These are phyloP conservation scores for Edolisoma coerulescens DNA, from an alignment of 2,113 vertebrate genomes.

Conservation along the genomic window DNA sequence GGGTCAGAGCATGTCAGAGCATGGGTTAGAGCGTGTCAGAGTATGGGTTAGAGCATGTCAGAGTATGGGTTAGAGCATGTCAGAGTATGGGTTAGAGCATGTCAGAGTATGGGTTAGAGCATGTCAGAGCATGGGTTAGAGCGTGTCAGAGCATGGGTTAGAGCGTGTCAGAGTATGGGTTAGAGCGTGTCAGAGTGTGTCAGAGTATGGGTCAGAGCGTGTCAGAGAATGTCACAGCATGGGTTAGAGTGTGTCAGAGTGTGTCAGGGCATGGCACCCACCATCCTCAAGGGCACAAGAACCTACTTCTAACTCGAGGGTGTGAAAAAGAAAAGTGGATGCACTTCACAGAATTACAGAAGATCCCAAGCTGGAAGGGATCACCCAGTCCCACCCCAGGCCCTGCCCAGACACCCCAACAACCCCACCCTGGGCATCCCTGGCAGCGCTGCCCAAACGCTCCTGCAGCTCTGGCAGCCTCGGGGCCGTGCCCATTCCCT, in stretches of 20 bases:
- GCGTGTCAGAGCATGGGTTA: neutral
- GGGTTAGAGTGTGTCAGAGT: neutral
- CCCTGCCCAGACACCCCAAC: neutral
- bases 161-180: neutral
- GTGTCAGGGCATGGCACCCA: neutral
- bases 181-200: neutral
- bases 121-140: neutral
- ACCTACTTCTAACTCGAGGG: neutral
- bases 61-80: neutral
- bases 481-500: neutral
- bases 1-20: neutral
- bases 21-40: neutral
- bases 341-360: neutral
- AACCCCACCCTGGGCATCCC: neutral
- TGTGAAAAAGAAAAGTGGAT: neutral
- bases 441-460: neutral
- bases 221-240: neutral
- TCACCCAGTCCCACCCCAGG: fast-evolving
- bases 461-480: neutral
- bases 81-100: neutral
- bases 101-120: neutral
- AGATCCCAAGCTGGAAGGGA: neutral
- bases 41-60: neutral
- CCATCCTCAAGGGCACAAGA: no score
- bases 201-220: neutral